Evolutionary conservation across 2,797 vertebrate species (phyloP).

Genomic region (Erpetoichthys calabaricus): DNA sequence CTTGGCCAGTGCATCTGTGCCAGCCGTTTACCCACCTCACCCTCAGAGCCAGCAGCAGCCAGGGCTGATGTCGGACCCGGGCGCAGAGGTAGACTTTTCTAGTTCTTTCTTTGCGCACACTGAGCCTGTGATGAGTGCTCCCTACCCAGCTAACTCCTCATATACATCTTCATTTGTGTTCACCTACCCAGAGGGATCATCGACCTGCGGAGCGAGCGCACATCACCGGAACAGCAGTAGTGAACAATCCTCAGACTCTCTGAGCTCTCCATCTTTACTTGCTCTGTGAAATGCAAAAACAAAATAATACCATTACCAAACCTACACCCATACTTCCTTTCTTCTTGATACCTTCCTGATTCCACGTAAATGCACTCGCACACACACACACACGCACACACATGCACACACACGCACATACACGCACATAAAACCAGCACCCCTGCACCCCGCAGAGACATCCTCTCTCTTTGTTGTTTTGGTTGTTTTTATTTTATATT

Average conservation of each 20-base stretch:
- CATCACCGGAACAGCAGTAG: slow-evolving; percentile 93
- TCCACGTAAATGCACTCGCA: slow-evolving; percentile 21
- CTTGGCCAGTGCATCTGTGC: slow-evolving; percentile 54
- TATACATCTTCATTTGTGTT: slow-evolving; percentile 98
- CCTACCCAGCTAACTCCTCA: slow-evolving; percentile 79
- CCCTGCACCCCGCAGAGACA: background rate
- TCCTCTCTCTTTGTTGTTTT: no score
- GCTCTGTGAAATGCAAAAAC: slow-evolving; percentile 60
- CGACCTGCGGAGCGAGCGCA: slow-evolving; percentile 74
- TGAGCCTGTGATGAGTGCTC: slow-evolving; percentile 61
- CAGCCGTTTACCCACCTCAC: slow-evolving; percentile 37
- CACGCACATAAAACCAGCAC: slow-evolving; percentile 3
- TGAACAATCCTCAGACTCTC: slow-evolving; percentile 92
- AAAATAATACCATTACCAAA: no score
- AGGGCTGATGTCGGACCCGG: slow-evolving; percentile 43
- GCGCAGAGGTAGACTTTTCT: slow-evolving; percentile 78
- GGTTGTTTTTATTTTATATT: no score
- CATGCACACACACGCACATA: slow-evolving; percentile 1
- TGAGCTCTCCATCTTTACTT: slow-evolving; percentile 92
- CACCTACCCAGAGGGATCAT: slow-evolving; percentile 92
- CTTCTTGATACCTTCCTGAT: no score
- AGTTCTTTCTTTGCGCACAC: slow-evolving; percentile 83
- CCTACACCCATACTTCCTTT: no score
- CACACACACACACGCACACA: slow-evolving; percentile 10
- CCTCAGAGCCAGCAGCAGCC: slow-evolving; percentile 37